These are phyloP conservation scores for Eptesicus fuscus DNA, from an alignment of 2,113 vertebrate genomes.

Conservation along the genomic window DNA sequence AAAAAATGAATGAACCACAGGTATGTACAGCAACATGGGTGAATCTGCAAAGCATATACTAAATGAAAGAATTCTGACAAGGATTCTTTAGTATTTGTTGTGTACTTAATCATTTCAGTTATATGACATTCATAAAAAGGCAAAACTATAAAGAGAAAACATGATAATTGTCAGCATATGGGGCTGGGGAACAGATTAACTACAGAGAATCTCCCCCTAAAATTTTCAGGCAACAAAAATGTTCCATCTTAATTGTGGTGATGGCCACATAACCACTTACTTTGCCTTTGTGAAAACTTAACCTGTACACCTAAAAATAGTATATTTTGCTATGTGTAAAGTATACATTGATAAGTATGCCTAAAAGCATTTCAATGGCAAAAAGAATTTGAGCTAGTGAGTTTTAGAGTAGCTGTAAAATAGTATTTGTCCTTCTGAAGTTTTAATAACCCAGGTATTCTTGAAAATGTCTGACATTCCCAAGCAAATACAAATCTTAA, in stretches of 20 bases:
- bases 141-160: neutral
- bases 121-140: neutral
- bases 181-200: fast-evolving
- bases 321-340: too few species aligned
- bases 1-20: neutral
- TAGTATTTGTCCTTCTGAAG: neutral
- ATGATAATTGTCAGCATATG: neutral
- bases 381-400: neutral
- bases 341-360: neutral
- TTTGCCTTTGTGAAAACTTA: neutral
- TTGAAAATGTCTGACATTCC: neutral
- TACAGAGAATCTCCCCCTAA: too few species aligned
- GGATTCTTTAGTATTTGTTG: neutral
- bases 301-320: neutral
- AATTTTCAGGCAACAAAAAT: neutral
- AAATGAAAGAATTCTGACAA: neutral
- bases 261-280: neutral
- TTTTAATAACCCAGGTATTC: neutral
- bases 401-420: neutral
- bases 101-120: too few species aligned
- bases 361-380: neutral
- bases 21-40: neutral
- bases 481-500: neutral
- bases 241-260: neutral
- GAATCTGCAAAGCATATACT: neutral